phyloP scores from a whole-genome alignment of 1,140 invertebrate genomes.

The Matsumurasca onukii region DNA sequence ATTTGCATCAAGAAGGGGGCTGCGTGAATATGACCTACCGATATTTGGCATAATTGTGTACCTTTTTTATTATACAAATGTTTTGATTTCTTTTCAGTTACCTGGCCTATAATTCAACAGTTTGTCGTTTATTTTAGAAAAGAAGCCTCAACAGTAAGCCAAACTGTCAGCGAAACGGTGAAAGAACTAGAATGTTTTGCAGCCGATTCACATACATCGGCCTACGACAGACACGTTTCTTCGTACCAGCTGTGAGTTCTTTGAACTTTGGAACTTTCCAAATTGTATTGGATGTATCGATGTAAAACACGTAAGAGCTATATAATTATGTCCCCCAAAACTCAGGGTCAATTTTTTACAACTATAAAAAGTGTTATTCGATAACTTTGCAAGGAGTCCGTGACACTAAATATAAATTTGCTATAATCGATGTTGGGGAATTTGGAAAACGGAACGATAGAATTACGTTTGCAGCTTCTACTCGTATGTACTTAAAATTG shows the following conservation, averaged over 20 bases:
- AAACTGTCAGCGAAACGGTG: constrained; percentile 20
- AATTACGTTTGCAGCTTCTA: constrained; percentile 20
- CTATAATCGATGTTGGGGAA: constrained; percentile 49
- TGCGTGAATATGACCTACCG: too few species aligned
- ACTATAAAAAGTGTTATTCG: constrained; percentile 51
- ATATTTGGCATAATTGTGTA: too few species aligned
- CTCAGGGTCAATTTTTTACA: constrained; percentile 47
- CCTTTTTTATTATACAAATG: too few species aligned
- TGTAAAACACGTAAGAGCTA: constrained; percentile 48
- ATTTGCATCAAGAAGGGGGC: too few species aligned
- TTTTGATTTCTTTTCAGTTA: constrained; percentile 17
- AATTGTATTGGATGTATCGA: constrained; percentile 46
- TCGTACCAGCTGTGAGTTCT: constrained; percentile 16
- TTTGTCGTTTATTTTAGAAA: constrained; percentile 20
- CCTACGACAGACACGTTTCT: constrained; percentile 20
- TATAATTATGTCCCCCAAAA: constrained; percentile 44
- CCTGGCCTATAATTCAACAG: constrained; percentile 22
- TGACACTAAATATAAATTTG: constrained; percentile 52
- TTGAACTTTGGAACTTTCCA: constrained; percentile 40
- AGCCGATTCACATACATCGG: constrained; percentile 14
- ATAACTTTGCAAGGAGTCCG: constrained; percentile 51
- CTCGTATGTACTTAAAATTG: constrained; percentile 16
- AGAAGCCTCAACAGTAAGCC: constrained; percentile 16
- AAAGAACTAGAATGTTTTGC: constrained; percentile 26
- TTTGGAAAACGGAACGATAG: constrained; percentile 43